These are phyloP conservation scores for Leucophenga montana DNA, from an alignment of 2,888 invertebrate species.

Conservation along the genomic window DNA sequence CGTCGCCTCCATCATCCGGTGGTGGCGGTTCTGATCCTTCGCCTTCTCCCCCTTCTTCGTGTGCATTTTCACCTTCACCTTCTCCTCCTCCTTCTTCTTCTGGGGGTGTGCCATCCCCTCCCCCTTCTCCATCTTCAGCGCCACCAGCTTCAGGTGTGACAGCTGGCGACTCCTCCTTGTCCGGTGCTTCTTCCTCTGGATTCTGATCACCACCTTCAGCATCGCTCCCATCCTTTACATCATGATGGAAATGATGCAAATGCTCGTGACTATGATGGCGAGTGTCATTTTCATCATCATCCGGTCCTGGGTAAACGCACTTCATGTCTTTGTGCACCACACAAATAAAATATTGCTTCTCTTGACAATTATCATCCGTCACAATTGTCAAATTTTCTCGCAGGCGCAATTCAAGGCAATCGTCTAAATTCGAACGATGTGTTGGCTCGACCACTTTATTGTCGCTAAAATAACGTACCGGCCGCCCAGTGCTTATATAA, in stretches of 20 bases:
- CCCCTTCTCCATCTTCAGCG: not conserved
- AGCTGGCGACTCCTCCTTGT: slow-evolving; percentile 12
- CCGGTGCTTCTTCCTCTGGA: slow-evolving; percentile 42
- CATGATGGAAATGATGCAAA: slow-evolving; percentile 58
- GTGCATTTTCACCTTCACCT: not conserved
- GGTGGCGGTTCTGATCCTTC: no score
- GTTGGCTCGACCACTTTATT: slow-evolving; percentile 40
- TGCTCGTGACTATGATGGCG: slow-evolving; percentile 54
- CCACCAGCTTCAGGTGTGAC: not conserved
- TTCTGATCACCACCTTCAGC: slow-evolving; percentile 40
- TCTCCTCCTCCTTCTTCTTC: not conserved
- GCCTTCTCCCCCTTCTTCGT: not conserved
- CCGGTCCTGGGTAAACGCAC: slow-evolving; percentile 35
- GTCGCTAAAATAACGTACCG: slow-evolving; percentile 42
- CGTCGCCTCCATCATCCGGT: not conserved
- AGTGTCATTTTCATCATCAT: not conserved
- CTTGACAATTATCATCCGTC: slow-evolving; percentile 51
- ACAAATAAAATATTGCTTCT: slow-evolving; percentile 51
- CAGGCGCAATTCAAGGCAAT: slow-evolving; percentile 53
- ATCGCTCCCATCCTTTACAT: slow-evolving; percentile 34
- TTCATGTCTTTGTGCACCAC: slow-evolving; percentile 31
- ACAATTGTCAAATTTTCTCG: slow-evolving; percentile 38
- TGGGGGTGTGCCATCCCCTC: not conserved
- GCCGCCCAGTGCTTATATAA: slow-evolving; percentile 50
- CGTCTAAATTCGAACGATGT: slow-evolving; percentile 50